Percentiles rank a stretch among this genome's conserved stretches.
These are phyloP conservation scores for Erythrolamprus reginae DNA, from an alignment of 2,113 vertebrate genomes.

Conservation along the genomic window DNA sequence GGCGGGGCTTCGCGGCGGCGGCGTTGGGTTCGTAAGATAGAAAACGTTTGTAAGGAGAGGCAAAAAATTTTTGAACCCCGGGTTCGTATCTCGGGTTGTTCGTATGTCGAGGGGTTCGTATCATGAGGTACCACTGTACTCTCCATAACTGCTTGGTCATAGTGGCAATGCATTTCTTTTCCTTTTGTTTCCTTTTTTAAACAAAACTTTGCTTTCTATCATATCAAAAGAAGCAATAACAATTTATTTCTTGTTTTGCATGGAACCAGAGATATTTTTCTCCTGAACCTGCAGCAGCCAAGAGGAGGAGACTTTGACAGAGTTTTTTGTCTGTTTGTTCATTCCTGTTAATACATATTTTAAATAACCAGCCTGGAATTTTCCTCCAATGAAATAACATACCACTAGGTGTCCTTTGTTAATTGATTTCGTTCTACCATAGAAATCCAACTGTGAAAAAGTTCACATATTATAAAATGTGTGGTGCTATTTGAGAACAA, in stretches of 20 bases:
- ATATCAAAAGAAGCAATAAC: background rate
- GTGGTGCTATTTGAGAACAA: background rate
- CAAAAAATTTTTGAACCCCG: no score
- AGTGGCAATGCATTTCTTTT: background rate
- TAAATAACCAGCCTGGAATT: background rate
- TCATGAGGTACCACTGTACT: no score
- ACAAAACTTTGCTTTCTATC: background rate
- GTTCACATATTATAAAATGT: background rate
- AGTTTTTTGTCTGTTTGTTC: background rate
- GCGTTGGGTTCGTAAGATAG: no score
- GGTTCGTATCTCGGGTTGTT: no score
- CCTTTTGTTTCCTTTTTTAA: background rate
- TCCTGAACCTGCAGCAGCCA: background rate
- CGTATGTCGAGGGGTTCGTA: no score
- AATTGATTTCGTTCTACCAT: background rate
- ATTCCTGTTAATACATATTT: background rate
- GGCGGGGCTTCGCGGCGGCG: no score
- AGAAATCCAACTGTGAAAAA: background rate
- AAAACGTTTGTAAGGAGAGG: no score
- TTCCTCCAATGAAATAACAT: background rate
- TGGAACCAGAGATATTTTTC: background rate
- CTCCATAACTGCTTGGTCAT: background rate
- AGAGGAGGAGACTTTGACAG: background rate
- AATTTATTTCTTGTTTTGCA: background rate
- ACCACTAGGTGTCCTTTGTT: slow-evolving; percentile 51